Percentiles rank a stretch among this genome's conserved stretches.
These are phyloP conservation scores for Mnemiopsis leidyi DNA, from an alignment of 37 sponge, comb jelly and placozoan species.

Conservation along the genomic window DNA sequence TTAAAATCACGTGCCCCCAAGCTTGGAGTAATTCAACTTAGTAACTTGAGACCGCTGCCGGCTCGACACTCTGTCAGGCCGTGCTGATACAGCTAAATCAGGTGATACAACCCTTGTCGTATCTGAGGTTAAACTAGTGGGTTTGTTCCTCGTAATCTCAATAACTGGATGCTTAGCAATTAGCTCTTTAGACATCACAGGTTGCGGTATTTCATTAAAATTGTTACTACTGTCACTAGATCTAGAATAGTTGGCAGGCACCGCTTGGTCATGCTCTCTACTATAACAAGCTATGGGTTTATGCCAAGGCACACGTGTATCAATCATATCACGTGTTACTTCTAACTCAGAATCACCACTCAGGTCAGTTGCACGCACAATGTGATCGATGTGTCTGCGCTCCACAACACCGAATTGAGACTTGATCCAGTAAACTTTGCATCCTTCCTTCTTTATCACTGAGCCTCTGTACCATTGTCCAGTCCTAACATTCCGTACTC, in stretches of 20 bases:
- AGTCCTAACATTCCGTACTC: neutral
- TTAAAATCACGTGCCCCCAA: too few species aligned
- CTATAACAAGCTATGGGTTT: neutral
- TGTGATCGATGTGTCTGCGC: neutral
- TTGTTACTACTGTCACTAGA: too few species aligned
- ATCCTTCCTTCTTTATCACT: neutral
- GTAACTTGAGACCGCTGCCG: neutral
- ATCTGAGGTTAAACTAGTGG: too few species aligned
- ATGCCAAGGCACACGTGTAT: neutral
- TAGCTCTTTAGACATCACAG: too few species aligned
- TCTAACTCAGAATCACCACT: neutral
- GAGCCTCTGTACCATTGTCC: neutral
- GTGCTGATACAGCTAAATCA: too few species aligned
- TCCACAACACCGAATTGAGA: neutral
- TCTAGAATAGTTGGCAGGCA: too few species aligned
- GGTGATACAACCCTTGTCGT: too few species aligned
- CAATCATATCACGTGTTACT: neutral
- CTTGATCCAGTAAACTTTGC: neutral
- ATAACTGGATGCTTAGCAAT: too few species aligned
- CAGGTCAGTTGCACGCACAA: neutral
- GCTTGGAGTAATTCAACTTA: neutral
- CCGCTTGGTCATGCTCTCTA: neutral
- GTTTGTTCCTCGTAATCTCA: too few species aligned
- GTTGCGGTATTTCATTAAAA: too few species aligned
- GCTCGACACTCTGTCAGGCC: neutral